Evolutionary conservation across 2,113 vertebrate genomes (phyloP), one percentile per base, ranked within the genome.

Genomic region (Onychostruthus taczanowskii): DNA sequence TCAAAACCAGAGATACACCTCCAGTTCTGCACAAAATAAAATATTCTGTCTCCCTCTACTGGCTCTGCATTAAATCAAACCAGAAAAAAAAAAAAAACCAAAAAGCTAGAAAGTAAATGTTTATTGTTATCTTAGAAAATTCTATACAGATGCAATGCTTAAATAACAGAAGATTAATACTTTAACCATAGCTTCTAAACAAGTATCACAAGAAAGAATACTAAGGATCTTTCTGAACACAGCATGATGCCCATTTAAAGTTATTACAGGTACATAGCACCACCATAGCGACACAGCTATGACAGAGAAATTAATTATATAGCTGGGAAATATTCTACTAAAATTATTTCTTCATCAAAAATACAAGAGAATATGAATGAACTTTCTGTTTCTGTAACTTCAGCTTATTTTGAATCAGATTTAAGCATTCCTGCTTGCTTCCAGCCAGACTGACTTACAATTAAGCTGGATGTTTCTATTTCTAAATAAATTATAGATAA

Each of bases 31-130:
- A 72, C 5, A 7, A 92, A 94, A 81, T 22, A 75, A 90, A 80
- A 97, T 53, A 69, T 27, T 56, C 49, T 95, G 88, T 84, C 96
- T 94, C 95, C 94, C 95, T 90, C 95, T 96, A 50, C 95, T 82
- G 96, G 93, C 24, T 78, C 64, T 56, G 31, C 17, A 18, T 41
- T 46, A 64, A 61, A 73, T 58, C 37, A 92, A 89, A 89, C 23
- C 41, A 73, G 26, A 23, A 72, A 30, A 53, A 72, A 3, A 21
- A 82, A 64, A 82, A 62, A 37, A 37, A 37, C 37, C 37, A 8
- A 37, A 37, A 37, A 37, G 37, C 11, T 24, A 59, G 59, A 63
- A 73, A 79, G 37, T 11, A 63, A 41, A 53, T 19, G 6, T 28
- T 76, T 46, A 15, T 41, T 69, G 21, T 73, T 68, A 35, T 43